Conservation (phyloP, 1,140 invertebrate species). For the Atta colombica region DNA sequence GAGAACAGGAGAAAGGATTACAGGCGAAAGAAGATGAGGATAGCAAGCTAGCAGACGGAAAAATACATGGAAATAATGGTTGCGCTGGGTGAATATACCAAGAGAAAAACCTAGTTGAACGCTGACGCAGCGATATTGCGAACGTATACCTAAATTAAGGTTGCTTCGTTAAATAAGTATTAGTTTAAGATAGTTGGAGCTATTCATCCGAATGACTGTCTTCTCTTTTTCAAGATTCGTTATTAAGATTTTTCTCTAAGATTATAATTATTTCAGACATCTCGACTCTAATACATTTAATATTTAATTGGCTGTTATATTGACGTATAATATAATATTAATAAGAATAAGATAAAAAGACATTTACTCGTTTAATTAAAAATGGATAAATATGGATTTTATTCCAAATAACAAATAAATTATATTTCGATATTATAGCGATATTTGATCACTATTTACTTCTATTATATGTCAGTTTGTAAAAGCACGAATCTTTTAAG, state of each 20-base stretch:
- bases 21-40: conserved; percentile 27
- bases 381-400: too few species aligned
- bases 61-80: conserved; percentile 49
- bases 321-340: background rate
- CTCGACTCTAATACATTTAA: background rate
- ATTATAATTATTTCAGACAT: background rate
- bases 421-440: background rate
- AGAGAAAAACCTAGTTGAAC: background rate
- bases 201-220: background rate
- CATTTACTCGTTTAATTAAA: too few species aligned
- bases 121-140: conserved; percentile 28
- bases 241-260: background rate
- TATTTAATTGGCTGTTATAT: background rate
- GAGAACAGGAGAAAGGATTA: conserved; percentile 30
- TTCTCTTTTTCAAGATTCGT: background rate
- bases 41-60: conserved; percentile 48
- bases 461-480: background rate
- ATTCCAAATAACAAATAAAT: background rate
- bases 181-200: conserved; percentile 10
- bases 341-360: background rate
- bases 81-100: conserved; percentile 1
- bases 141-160: conserved; percentile 25
- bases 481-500: conserved; percentile 8
- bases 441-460: background rate
- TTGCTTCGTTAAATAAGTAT: conserved; percentile 21